Evolutionary conservation across 2,797 vertebrate genomes (phyloP).

Genomic region (Dendrocincla tyrannina): DNA sequence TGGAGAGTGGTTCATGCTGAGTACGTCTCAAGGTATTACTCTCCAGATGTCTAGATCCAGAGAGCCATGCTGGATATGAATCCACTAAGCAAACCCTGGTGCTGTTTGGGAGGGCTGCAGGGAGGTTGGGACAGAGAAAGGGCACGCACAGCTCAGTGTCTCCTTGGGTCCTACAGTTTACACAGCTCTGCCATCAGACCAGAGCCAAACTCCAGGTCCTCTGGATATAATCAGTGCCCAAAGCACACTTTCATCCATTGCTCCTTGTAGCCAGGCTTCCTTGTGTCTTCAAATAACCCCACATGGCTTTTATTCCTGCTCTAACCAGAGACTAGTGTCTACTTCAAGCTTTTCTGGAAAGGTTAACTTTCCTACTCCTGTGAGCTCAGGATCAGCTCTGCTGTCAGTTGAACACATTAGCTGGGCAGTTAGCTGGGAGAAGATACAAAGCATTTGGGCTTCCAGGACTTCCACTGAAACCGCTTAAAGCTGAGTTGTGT

Average conservation of each 20-base stretch:
- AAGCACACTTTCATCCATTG: fast-evolving
- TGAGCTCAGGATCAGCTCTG: neutral
- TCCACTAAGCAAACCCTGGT: neutral
- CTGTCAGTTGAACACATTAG: neutral
- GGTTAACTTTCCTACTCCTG: neutral
- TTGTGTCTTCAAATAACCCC: neutral
- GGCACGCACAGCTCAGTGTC: neutral
- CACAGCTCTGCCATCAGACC: neutral
- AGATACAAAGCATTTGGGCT: neutral
- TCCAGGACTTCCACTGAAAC: neutral
- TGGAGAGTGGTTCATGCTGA: neutral
- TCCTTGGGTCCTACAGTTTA: neutral
- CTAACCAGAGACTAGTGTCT: neutral
- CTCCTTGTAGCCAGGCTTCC: neutral
- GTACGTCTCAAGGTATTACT: neutral
- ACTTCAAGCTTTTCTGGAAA: neutral
- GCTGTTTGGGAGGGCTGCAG: neutral
- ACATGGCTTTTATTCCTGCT: neutral
- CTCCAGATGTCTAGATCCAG: neutral
- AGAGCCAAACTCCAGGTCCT: neutral
- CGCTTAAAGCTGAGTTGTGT: slow-evolving; percentile 38
- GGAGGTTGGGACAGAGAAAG: neutral
- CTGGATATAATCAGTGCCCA: neutral
- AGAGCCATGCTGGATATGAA: neutral
- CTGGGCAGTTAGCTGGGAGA: neutral